phyloP scores from a whole-genome alignment of 2,797 vertebrate genomes.

The Simalia tracyae region DNA sequence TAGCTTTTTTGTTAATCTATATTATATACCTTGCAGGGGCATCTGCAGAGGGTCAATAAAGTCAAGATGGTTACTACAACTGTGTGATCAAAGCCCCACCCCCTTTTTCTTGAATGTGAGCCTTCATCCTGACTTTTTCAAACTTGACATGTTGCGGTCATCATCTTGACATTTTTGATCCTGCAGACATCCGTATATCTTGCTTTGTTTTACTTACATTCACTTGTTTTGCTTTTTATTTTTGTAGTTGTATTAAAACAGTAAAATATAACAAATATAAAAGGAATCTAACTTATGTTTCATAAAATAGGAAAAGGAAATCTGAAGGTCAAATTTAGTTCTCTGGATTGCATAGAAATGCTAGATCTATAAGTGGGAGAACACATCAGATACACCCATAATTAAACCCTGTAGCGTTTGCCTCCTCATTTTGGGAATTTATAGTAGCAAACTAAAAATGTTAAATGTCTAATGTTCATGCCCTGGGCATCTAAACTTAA shows the following conservation, averaged over 20 bases:
- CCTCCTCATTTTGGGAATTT: constrained; percentile 36
- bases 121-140: not conserved
- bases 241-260: too few species aligned
- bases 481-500: constrained; percentile 57
- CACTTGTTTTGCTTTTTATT: not conserved
- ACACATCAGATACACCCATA: constrained; percentile 21
- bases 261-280: not conserved
- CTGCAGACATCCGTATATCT: not conserved
- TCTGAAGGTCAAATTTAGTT: constrained; percentile 9
- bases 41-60: too few species aligned
- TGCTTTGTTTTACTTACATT: not conserved
- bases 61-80: too few species aligned
- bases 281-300: not conserved
- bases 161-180: not conserved
- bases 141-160: not conserved
- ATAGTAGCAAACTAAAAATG: constrained; percentile 42
- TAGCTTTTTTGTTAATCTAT: too few species aligned
- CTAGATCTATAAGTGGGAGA: not conserved
- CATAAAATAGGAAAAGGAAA: not conserved
- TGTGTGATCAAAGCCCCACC: too few species aligned
- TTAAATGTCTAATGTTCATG: constrained; percentile 54
- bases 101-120: not conserved
- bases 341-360: not conserved
- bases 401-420: not conserved
- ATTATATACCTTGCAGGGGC: too few species aligned